Evolutionary conservation across 2,113 vertebrate species (phyloP), one percentile per base, ranked within the genome.

Genomic region (Cygnus buccinator): DNA sequence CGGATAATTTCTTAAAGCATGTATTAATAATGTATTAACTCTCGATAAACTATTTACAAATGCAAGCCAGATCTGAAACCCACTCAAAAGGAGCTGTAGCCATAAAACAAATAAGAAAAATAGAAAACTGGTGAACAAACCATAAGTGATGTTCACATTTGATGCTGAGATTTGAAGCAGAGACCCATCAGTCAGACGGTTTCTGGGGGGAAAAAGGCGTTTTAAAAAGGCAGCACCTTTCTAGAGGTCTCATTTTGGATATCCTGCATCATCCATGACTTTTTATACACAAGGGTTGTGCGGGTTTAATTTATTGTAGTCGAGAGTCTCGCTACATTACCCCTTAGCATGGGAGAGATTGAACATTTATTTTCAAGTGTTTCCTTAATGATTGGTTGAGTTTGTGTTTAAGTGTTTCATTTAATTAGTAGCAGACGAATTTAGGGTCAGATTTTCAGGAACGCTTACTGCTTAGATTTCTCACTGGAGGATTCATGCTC

Each of bases 21-120:
- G 8, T 12, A 76, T 95, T 84, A 87, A 97, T 89, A 92, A 89
- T 94, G 89, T 92, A 96, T 82, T 95, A 48, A 78, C 71, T 65
- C 41, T 58, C 52, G 37, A 68, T 61, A 83, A 79, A 74, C 73
- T 93, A 7, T 95, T 96, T 96, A 81, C 74, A 84, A 89, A 71
- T n/a, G 52, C 18, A 13, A 17, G 23, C 50, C 31, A 43, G 85
- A 61, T 82, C 66, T 84, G 90, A 73, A 74, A 22, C 57, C 5
- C 5, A 3, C 61, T 65, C 44, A 31, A 25, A 54, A 54, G 13
- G 59, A 86, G 75, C 85, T 80, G 55, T 43, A 84, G 57, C 55
- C 55, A 8, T 44, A 57, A 46, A 84, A 70, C 46, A 90, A 89
- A 89, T 71, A 54, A 75, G 86, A 72, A 8, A 35, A 57, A 71